Base-by-base conservation (phyloP, 2,888 invertebrate species). In the Beris morrisii region DNA sequence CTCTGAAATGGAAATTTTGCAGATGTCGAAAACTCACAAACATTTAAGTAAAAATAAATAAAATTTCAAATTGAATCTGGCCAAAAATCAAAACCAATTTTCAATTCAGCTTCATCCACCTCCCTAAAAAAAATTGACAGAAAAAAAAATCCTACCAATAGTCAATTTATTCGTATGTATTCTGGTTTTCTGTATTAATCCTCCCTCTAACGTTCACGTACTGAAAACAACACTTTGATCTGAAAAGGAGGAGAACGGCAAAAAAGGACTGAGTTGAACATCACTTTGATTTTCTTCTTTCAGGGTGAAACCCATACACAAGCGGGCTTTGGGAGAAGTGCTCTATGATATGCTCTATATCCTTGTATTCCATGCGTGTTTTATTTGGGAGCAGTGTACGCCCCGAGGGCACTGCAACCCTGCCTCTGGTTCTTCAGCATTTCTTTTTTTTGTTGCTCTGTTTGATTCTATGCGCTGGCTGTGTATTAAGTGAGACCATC, bases 401-500 rank as follows among this genome's bases (percentile, higher is more conserved):
- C 56, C 56, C 43, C 43, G 43, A 11, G 43, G 56, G 56, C 11
- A 56, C 43, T 56, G 43, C 56, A 56, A 56, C 56, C 56, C 56
- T 56, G 56, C 56, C 56, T 22, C 22, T 22, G 22, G 22, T 56
- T 43, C 56, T 43, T 12, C 43, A 5, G 5, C 22, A 22, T 22
- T 22, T n/a, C n/a, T n/a, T 22, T 22, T 22, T 22, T 1, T 22
- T 22, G 22, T 22, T 22, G 22, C 22, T 22, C 22, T 22, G 22
- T 22, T 22, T 22, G 22, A 22, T 22, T 22, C 22, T 22, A 22
- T 22, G 22, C 22, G 22, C 22, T 22, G 22, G 22, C 22, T 22
- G 22, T 22, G 22, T 22, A 22, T 22, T 22, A 22, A 22, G 22
- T 22, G 22, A 22, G 22, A 22, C 22, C 22, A 22, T 22, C 22